Evolutionary conservation across 2,797 vertebrate genomes (phyloP).

Genomic region (Sternarchorhynchus goeldii): DNA sequence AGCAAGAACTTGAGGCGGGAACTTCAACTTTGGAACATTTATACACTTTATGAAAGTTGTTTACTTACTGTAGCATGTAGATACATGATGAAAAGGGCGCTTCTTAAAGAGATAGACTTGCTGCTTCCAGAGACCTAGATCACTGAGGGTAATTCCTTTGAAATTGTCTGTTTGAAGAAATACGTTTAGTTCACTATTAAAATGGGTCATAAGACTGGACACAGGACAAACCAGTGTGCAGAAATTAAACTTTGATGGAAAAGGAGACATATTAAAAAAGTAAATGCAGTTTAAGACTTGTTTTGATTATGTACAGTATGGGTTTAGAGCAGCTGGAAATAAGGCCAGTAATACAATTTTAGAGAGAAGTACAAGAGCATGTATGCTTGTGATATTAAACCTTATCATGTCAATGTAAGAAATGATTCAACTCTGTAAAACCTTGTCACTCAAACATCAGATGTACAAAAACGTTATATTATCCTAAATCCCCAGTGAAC

Average conservation of each 20-base stretch:
- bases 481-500: too few relatives aligned
- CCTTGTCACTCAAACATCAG: too few relatives aligned
- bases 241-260: neutral
- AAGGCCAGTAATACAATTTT: too few relatives aligned
- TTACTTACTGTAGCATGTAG: neutral
- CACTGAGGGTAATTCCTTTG: neutral
- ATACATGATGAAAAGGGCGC: too few relatives aligned
- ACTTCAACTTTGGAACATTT: neutral
- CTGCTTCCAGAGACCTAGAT: neutral
- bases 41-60: neutral
- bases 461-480: too few relatives aligned
- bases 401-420: too few relatives aligned
- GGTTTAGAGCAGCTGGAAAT: too few relatives aligned
- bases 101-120: neutral
- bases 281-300: too few relatives aligned
- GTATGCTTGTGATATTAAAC: too few relatives aligned
- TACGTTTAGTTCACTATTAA: neutral
- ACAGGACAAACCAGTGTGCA: neutral
- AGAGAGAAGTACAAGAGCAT: too few relatives aligned
- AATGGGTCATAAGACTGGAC: neutral
- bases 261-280: neutral
- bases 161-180: neutral
- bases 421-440: too few relatives aligned
- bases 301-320: too few relatives aligned
- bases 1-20: neutral